Conservation (phyloP, 2,797 vertebrate genomes). For the Danio jaintianensis region DNA sequence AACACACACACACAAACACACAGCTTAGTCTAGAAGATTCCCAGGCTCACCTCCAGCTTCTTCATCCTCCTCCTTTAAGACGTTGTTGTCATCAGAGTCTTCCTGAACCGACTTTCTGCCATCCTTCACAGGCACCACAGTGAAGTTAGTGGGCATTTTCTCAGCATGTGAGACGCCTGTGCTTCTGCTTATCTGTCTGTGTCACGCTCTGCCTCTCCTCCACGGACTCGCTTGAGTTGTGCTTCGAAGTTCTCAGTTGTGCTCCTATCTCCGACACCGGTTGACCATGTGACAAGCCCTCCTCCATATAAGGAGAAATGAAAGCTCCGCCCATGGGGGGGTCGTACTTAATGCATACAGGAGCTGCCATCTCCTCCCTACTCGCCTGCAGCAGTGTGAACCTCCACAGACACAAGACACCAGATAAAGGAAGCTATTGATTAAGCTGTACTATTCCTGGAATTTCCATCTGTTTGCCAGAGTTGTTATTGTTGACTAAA, state of each 20-base stretch:
- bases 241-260: slow-evolving; percentile 68
- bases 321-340: slow-evolving; percentile 72
- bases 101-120: slow-evolving; percentile 66
- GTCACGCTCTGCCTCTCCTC: slow-evolving; percentile 44
- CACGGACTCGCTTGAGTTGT: slow-evolving; percentile 50
- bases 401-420: slow-evolving; percentile 49
- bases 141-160: slow-evolving; percentile 93
- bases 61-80: slow-evolving; percentile 73
- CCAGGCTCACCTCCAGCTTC: slow-evolving; percentile 61
- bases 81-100: slow-evolving; percentile 70
- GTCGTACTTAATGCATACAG: slow-evolving; percentile 47
- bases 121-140: slow-evolving; percentile 90
- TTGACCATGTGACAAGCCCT: slow-evolving; percentile 74
- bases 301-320: slow-evolving; percentile 78
- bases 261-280: slow-evolving; percentile 70
- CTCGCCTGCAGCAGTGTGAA: slow-evolving; percentile 30
- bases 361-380: slow-evolving; percentile 28
- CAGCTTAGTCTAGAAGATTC: neutral
- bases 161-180: slow-evolving; percentile 68
- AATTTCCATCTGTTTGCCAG: slow-evolving; percentile 22
- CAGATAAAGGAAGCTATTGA: slow-evolving; percentile 53
- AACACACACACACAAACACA: neutral
- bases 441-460: slow-evolving; percentile 1
- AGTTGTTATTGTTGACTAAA: neutral
- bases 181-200: slow-evolving; percentile 38